Conservation (phyloP, 2,797 vertebrate genomes). For the Danio aesculapii region DNA sequence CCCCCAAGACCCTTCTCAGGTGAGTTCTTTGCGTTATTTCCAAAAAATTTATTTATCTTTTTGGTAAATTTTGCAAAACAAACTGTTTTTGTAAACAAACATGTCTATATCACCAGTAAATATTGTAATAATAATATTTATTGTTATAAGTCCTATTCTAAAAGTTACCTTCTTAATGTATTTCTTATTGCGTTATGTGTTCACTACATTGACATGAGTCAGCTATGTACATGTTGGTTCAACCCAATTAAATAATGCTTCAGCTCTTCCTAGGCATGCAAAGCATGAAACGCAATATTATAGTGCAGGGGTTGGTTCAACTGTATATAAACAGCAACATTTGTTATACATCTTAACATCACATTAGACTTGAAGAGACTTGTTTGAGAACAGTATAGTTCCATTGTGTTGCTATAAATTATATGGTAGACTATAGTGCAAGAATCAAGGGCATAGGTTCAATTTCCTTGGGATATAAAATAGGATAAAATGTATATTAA, state of each 20-base stretch:
- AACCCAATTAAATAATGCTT: not conserved
- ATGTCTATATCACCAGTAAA: conserved; percentile 7
- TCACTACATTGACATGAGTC: conserved; percentile 19
- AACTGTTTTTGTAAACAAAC: conserved; percentile 22
- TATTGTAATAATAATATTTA: not conserved
- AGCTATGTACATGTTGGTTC: conserved; percentile 1
- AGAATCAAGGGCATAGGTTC: not conserved
- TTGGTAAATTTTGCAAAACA: conserved; percentile 24
- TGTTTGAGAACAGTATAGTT: not conserved
- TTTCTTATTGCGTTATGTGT: not conserved
- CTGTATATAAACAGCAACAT: not conserved
- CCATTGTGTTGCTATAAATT: not conserved
- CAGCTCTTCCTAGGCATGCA: not conserved
- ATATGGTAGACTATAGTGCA: not conserved
- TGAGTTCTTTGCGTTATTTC: conserved; percentile 66
- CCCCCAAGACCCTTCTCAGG: conserved; percentile 72
- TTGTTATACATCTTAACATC: not conserved
- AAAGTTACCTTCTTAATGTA: not conserved
- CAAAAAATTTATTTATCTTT: not conserved
- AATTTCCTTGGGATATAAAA: not conserved
- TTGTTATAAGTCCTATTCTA: not conserved
- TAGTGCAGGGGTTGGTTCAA: conserved; percentile 15
- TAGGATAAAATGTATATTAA: not conserved
- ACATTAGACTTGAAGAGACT: not conserved
- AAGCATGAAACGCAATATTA: conserved; percentile 8